phyloP scores from a whole-genome alignment of 2,888 invertebrate species.

The Pheosia gnoma region DNA sequence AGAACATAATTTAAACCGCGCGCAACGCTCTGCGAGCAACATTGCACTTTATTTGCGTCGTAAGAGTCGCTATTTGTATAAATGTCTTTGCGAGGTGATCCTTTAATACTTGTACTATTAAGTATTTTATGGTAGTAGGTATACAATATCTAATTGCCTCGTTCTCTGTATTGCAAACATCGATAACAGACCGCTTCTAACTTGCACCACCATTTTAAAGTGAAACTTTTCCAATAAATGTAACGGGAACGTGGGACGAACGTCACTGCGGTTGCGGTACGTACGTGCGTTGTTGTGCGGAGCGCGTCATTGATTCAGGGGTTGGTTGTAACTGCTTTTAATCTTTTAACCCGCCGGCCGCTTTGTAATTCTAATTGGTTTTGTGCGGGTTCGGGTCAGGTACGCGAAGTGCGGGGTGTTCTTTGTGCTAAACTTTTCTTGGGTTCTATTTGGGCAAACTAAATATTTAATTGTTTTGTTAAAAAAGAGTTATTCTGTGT shows the following conservation, averaged over 20 bases:
- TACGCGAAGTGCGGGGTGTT: conserved; percentile 25
- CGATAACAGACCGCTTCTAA: conserved; percentile 21
- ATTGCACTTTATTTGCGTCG: too few species aligned
- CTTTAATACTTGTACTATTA: too few species aligned
- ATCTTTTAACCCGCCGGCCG: conserved; percentile 53
- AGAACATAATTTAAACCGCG: too few species aligned
- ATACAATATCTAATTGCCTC: too few species aligned
- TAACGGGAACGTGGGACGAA: conserved; percentile 59
- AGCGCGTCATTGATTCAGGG: conserved; percentile 57
- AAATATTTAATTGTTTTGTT: conserved; percentile 1
- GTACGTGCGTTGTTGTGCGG: conserved; percentile 62
- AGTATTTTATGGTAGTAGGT: too few species aligned
- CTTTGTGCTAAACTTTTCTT: conserved; percentile 36
- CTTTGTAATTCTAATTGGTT: conserved; percentile 43
- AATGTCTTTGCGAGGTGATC: too few species aligned
- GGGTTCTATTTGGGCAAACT: conserved; percentile 22
- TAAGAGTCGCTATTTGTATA: too few species aligned
- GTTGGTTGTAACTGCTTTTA: conserved; percentile 44
- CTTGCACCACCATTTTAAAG: conserved; percentile 46
- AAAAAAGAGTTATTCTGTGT: not conserved
- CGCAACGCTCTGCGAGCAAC: too few species aligned
- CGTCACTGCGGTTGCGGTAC: conserved; percentile 61
- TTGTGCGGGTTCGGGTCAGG: conserved; percentile 41
- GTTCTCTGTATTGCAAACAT: too few species aligned
- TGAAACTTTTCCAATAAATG: conserved; percentile 81